These are phyloP conservation scores for Notospermus geniculatus DNA, from an alignment of 1,140 invertebrate genomes.

Conservation along the genomic window DNA sequence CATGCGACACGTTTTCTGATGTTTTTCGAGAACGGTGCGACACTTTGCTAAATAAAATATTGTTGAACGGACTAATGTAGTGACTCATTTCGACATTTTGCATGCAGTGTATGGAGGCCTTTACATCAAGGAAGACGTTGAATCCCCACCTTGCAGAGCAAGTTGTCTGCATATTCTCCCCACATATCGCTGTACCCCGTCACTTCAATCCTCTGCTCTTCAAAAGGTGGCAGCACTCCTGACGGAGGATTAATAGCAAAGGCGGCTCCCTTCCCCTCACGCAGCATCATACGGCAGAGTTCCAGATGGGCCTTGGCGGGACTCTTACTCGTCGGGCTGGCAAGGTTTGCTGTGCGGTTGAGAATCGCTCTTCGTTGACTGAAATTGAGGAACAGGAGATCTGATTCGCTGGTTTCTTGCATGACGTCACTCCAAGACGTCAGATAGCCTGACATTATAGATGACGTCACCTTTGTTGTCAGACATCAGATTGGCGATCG, in stretches of 20 bases:
- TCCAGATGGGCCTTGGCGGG: conserved; percentile 31
- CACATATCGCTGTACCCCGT: conserved; percentile 49
- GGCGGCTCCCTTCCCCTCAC: conserved; percentile 34
- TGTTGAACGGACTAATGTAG: too few relatives aligned
- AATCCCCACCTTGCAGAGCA: conserved; percentile 37
- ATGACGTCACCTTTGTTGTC: too few relatives aligned
- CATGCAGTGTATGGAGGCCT: too few relatives aligned
- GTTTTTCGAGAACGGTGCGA: too few relatives aligned
- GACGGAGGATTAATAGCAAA: conserved; percentile 30
- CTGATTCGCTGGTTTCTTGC: too few relatives aligned
- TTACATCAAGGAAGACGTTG: too few relatives aligned
- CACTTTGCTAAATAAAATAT: too few relatives aligned
- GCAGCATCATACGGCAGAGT: conserved; percentile 31
- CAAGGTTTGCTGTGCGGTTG: conserved; percentile 34
- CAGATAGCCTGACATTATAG: too few relatives aligned
- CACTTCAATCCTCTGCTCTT: conserved; percentile 40
- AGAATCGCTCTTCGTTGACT: conserved; percentile 28
- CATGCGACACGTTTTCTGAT: too few relatives aligned
- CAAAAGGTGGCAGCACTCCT: conserved; percentile 35
- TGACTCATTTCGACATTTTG: too few relatives aligned
- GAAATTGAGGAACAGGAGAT: conserved; percentile 8
- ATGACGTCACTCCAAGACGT: too few relatives aligned
- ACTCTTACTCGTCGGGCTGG: conserved; percentile 36
- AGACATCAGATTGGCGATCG: too few relatives aligned
- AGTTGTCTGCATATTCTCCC: conserved; percentile 47